These are phyloP conservation scores for Coccyzus lansbergi DNA, from an alignment of 2,797 vertebrate genomes.

Conservation along the genomic window DNA sequence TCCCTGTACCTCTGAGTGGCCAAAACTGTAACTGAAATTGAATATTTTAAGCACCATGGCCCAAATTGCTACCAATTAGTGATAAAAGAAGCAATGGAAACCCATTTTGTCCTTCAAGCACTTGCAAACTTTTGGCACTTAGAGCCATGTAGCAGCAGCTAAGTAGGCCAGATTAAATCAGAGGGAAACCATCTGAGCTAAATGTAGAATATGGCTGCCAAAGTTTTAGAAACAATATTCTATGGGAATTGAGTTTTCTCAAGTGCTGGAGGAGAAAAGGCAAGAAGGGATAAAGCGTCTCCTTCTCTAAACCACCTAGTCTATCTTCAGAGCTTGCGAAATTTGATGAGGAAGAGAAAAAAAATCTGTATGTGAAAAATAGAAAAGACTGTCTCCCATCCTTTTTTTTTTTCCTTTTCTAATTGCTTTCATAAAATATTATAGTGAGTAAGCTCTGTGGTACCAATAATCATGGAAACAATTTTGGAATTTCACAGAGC, in stretches of 20 bases:
- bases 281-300: background rate
- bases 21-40: background rate
- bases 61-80: background rate
- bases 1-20: background rate
- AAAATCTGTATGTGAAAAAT: background rate
- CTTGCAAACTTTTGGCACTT: background rate
- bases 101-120: background rate
- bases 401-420: background rate
- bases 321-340: background rate
- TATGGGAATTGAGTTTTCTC: background rate
- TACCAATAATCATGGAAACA: background rate
- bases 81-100: background rate
- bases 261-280: background rate
- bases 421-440: background rate
- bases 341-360: background rate
- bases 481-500: background rate
- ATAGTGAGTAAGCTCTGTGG: background rate
- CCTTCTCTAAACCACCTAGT: background rate
- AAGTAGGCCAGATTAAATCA: background rate
- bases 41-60: background rate
- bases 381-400: background rate
- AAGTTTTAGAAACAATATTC: background rate
- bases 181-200: background rate
- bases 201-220: background rate
- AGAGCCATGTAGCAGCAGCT: background rate